Percentiles rank a stretch among this genome's conserved stretches.
These are phyloP conservation scores for Anser brachyrhynchus DNA, from an alignment of 2,113 vertebrate genomes.

Conservation along the genomic window DNA sequence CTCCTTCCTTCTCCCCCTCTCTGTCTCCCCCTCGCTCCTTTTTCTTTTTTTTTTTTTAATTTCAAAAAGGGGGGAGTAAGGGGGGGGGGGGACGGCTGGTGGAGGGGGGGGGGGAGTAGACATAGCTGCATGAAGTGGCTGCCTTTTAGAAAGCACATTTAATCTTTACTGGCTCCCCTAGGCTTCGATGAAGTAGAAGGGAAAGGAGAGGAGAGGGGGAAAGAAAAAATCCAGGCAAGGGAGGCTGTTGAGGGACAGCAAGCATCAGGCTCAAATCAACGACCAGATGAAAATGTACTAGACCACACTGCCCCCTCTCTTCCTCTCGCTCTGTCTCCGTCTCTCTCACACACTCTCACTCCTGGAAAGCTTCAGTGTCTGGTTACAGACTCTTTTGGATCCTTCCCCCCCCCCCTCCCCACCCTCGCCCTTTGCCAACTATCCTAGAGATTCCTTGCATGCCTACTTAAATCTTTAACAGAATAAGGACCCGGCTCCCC, in stretches of 20 bases:
- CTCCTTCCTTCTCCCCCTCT: background rate
- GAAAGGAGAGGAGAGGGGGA: conserved; percentile 63
- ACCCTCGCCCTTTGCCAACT: conserved; percentile 67
- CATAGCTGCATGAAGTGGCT: conserved; percentile 91
- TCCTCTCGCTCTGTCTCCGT: conserved; percentile 72
- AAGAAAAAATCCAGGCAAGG: conserved; percentile 72
- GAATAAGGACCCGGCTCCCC: conserved; percentile 72
- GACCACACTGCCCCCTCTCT: conserved; percentile 91
- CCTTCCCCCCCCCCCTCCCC: conserved; percentile 44
- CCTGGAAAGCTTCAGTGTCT: conserved; percentile 80
- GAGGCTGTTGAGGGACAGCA: conserved; percentile 88
- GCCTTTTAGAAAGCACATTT: conserved; percentile 96
- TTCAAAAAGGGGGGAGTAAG: conserved; percentile 46
- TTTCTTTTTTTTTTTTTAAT: background rate
- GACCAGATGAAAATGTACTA: conserved; percentile 83
- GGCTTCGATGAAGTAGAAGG: conserved; percentile 86
- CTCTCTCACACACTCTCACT: conserved; percentile 64
- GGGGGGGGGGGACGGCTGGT: conserved; percentile 69
- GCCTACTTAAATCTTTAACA: conserved; percentile 75
- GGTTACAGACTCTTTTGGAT: conserved; percentile 78
- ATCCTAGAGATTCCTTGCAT: conserved; percentile 78
- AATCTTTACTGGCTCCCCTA: conserved; percentile 92
- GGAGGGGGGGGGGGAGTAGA: conserved; percentile 76
- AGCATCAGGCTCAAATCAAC: conserved; percentile 87
- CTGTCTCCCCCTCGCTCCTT: background rate